phyloP scores from a whole-genome alignment of 2,888 invertebrate species.

The Scaptodrosophila latifasciaeformis region DNA sequence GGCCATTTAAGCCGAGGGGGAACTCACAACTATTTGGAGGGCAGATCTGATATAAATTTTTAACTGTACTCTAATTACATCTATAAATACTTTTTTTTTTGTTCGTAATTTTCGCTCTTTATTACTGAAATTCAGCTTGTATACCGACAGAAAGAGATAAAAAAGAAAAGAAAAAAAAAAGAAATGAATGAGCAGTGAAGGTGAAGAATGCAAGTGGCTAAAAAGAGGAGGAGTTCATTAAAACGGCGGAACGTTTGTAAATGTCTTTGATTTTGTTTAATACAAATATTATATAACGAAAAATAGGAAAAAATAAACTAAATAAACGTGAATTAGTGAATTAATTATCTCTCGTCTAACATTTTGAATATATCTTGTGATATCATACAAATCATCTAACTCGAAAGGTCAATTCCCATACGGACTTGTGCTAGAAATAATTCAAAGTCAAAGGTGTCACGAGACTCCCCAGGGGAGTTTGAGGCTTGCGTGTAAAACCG shows the following conservation, averaged over 20 bases:
- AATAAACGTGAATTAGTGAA: too few species aligned
- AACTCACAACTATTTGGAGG: background rate
- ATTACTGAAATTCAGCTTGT: slow-evolving; percentile 28
- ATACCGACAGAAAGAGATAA: slow-evolving; percentile 17
- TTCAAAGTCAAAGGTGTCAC: too few species aligned
- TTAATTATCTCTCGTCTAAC: too few species aligned
- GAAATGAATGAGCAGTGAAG: background rate
- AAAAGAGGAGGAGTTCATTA: background rate
- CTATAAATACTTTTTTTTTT: slow-evolving; percentile 48
- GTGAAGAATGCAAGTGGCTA: background rate
- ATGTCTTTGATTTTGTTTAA: slow-evolving; percentile 51
- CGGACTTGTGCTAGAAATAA: too few species aligned
- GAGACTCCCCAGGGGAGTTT: too few species aligned
- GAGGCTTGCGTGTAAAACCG: too few species aligned
- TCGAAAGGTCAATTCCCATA: too few species aligned
- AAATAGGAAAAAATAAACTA: slow-evolving; percentile 50
- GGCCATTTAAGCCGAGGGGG: slow-evolving; percentile 39
- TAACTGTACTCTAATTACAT: too few species aligned
- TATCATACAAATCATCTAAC: too few species aligned
- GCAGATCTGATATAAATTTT: slow-evolving; percentile 34
- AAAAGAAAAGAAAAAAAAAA: slow-evolving; percentile 15
- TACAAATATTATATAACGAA: slow-evolving; percentile 44
- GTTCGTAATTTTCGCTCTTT: slow-evolving; percentile 28
- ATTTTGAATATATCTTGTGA: too few species aligned
- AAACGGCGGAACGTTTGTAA: slow-evolving; percentile 28